A percentile compares a stretch with the other conserved stretches of the same genome.
Conservation (phyloP, 2,888 invertebrate genomes). For the Calliphora vomitoria region DNA sequence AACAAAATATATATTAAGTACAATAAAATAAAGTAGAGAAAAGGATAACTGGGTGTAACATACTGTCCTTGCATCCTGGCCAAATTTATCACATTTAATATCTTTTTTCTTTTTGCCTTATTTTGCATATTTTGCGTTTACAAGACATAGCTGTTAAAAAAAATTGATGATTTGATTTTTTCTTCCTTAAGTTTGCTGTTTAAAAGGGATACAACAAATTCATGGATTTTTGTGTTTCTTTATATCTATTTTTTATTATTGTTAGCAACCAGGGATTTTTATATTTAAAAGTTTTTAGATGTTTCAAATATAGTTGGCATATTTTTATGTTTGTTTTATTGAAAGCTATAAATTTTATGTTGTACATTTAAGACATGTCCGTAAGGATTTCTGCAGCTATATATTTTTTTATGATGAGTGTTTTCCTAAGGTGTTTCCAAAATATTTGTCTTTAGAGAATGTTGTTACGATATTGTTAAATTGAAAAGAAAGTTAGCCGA, state of each 20-base stretch:
- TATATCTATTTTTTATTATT: conserved; percentile 16
- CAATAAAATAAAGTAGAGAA: neutral
- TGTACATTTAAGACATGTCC: conserved; percentile 42
- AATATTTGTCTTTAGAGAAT: conserved; percentile 39
- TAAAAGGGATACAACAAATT: conserved; percentile 19
- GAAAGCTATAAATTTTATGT: conserved; percentile 67
- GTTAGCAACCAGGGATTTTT: neutral
- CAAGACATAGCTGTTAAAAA: neutral
- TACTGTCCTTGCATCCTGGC: conserved; percentile 45
- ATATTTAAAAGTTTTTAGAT: conserved; percentile 30
- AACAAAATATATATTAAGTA: neutral
- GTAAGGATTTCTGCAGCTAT: conserved; percentile 35
- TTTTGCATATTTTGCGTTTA: conserved; percentile 7
- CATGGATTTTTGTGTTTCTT: neutral
- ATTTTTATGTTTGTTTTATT: conserved; percentile 68
- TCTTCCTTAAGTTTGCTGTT: neutral
- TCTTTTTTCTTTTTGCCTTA: neutral
- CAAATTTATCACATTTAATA: conserved; percentile 61
- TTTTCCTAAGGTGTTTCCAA: conserved; percentile 47
- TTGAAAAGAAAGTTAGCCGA: conserved; percentile 17
- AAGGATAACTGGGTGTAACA: conserved; percentile 24
- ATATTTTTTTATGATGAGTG: conserved; percentile 36
- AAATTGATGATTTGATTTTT: conserved; percentile 33
- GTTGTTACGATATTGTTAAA: conserved; percentile 21
- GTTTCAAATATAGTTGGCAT: conserved; percentile 46